Base-by-base conservation (phyloP, 2,888 invertebrate species). In the Drosophila neonasuta region DNA sequence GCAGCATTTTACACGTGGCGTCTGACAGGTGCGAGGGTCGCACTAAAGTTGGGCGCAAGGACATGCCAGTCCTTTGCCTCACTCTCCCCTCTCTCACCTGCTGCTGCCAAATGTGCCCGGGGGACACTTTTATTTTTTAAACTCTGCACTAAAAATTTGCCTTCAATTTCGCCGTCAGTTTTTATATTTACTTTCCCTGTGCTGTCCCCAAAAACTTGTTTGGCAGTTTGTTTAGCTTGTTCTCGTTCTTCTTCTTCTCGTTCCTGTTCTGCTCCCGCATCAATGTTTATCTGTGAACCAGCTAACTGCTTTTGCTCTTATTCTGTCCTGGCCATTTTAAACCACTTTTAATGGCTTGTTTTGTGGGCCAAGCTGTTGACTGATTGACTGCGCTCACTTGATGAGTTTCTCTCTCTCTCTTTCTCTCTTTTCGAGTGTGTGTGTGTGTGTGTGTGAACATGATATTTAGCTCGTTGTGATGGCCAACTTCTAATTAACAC, bases 291-390 rank as follows among this genome's bases (percentile, higher is more conserved):
- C 57, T 60, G 61, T 13, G 34, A 44, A 29, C 17, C 52, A 17
- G 7, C 20, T 15, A 39, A 41, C 34, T 10, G 9, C 24, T 7
- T 20, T n/a, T 52, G 8, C 10, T 15, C 45, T 17, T 4, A 11
- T 44, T 30, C 34, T 24, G 51, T 58, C 0, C 17, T 49, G 54
- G 39, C 52, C 39, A 52, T 46, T 61, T 58, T 56, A 65, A 86
- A 75, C 60, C 59, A 69, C 68, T 69, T 82, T 85, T 76, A 80
- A 83, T 86, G 71, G 74, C 74, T 87, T 87, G 76, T 80, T 86
- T 74, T 86, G 86, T 69, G 75, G 83, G 64, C 64, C 67, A 76
- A 69, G 68, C 76, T 82, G 66, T 70, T 76, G 74, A 72, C 70
- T 86, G 80, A 77, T 63, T 81, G 77, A 68, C 80, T 83, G 66